Evolutionary conservation across 2,888 invertebrate genomes (phyloP).

Genomic region (Ctena decussata): DNA sequence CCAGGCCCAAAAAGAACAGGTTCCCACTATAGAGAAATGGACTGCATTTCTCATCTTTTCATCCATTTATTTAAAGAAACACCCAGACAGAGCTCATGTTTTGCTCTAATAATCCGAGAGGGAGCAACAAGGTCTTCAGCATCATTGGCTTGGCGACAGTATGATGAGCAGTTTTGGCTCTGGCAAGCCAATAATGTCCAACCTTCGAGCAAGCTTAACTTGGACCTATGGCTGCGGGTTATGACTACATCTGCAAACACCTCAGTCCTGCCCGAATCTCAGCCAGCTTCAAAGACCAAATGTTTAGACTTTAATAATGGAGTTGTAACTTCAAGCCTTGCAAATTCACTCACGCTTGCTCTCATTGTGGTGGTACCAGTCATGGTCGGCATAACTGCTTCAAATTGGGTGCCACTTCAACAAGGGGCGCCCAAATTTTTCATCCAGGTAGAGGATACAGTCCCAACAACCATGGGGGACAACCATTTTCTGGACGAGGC

Average conservation of each 20-base stretch:
- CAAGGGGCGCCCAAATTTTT: not conserved
- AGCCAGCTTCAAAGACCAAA: not conserved
- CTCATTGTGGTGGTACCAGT: too few species aligned
- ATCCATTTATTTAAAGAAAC: not conserved
- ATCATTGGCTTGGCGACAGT: slow-evolving; percentile 1
- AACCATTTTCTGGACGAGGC: too few species aligned
- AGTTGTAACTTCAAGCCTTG: not conserved
- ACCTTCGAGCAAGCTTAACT: not conserved
- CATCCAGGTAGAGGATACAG: not conserved
- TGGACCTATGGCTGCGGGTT: not conserved
- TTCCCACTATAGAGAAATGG: not conserved
- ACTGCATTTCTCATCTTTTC: slow-evolving; percentile 6
- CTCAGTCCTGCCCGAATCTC: not conserved
- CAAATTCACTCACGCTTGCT: too few species aligned
- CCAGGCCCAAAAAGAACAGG: not conserved
- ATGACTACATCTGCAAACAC: not conserved
- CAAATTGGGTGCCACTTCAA: not conserved
- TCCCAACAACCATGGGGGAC: too few species aligned
- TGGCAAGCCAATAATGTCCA: not conserved
- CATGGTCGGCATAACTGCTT: too few species aligned
- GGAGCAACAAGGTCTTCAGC: not conserved
- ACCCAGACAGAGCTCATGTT: not conserved
- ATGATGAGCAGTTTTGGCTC: not conserved
- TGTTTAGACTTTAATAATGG: not conserved
- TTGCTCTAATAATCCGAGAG: not conserved